These are phyloP conservation scores for Onychomys arenicola DNA, from an alignment of 2,797 vertebrate species.

Conservation along the genomic window DNA sequence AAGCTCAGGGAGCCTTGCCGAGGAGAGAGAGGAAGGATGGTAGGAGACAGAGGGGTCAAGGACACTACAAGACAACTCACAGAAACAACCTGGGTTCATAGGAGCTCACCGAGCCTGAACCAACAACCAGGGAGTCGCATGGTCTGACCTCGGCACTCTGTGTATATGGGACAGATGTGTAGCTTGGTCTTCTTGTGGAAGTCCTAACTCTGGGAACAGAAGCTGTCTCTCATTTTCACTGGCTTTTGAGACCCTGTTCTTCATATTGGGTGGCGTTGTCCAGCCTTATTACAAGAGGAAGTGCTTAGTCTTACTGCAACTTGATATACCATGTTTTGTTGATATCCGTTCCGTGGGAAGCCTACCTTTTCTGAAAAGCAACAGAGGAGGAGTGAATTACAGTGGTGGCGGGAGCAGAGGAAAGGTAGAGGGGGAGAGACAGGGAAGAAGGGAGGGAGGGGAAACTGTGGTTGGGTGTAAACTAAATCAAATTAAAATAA, in stretches of 20 bases:
- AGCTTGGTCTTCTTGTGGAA: background rate
- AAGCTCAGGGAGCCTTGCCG: background rate
- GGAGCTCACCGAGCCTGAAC: background rate
- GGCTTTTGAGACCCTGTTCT: background rate
- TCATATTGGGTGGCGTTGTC: background rate
- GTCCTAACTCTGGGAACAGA: background rate
- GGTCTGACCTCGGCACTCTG: background rate
- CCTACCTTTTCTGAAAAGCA: background rate
- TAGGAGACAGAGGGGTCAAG: background rate
- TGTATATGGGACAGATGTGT: background rate
- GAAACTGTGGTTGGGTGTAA: background rate
- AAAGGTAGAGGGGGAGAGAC: background rate
- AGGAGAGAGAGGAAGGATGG: rapidly evolving
- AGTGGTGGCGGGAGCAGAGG: too few relatives aligned
- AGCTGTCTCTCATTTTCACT: background rate
- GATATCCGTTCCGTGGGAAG: background rate
- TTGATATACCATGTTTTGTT: background rate
- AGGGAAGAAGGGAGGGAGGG: background rate
- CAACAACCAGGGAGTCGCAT: background rate
- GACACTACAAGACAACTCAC: background rate
- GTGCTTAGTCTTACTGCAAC: background rate
- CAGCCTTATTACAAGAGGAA: background rate
- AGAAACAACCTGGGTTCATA: background rate
- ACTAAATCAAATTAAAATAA: background rate
- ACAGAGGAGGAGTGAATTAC: background rate